Base-by-base conservation (phyloP, 2,888 invertebrate genomes). In the Conus canariensis region DNA sequence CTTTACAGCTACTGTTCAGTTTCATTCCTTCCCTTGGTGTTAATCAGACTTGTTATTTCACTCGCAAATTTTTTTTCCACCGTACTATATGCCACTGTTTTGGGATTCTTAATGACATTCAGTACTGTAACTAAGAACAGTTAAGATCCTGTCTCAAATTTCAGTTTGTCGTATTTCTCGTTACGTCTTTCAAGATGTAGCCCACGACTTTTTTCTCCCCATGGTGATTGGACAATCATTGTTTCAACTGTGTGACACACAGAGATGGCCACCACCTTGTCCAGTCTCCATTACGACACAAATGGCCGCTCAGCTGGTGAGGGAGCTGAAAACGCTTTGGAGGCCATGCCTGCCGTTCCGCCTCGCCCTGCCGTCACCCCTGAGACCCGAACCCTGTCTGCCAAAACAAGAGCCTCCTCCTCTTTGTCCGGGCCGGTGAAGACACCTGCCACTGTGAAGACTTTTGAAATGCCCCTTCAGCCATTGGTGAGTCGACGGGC, bases 391-490 rank as follows among this genome's bases (percentile, higher is more conserved):
- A 92, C 92, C 7, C 91, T 92, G 0, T 95, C 94, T 22, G 93
- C 92, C 56, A 94, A 94, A 90, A 93, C 94, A 7, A 89, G 94
- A 6, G 88, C 88, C 7, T 93, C 94, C 0, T 93, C 94, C 12
- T 93, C 94, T 4, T 91, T 92, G 2, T 91, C 93, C 1, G 91
- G 91, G 45, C 91, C 92, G 45, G 90, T 91, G 30, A 95, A 94
- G 92, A 94, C 95, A 6, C 94, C 95, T n/a, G 95, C 94, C 9
- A 93, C 94, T 19, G 91, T 95, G 88, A 95, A 95, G 93, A 96
- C 95, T 8, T 94, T 94, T 91, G 95, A 95, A 91, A 95, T 95
- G 94, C 94, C 95, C 59, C 91, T 95, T 45, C 96, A 95, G 86
- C 95, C 95, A 22, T 88, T 95, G 94, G 95, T 96, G 92, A 92